A percentile compares a stretch with the other conserved stretches of the same genome.
These are phyloP conservation scores for Lithobates sylvaticus DNA, from an alignment of 2,797 vertebrate species.

Conservation along the genomic window DNA sequence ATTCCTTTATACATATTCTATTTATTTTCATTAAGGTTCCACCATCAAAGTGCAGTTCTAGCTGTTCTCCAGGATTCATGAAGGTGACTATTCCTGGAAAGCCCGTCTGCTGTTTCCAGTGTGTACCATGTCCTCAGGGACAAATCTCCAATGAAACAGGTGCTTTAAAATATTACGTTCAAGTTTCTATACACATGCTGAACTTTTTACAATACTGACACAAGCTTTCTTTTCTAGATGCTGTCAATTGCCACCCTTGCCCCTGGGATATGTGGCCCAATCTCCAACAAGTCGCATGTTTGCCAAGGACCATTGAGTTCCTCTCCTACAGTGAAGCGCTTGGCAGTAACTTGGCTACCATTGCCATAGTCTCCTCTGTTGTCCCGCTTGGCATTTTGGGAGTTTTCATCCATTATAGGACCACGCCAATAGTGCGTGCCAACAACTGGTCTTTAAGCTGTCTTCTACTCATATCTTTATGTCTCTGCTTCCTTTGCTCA, in stretches of 20 bases:
- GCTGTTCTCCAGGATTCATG: slow-evolving; percentile 63
- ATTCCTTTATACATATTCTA: neutral
- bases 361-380: slow-evolving; percentile 9
- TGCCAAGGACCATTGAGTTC: slow-evolving; percentile 38
- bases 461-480: slow-evolving; percentile 40
- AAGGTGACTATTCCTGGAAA: slow-evolving; percentile 65
- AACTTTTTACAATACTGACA: neutral
- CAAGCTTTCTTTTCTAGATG: neutral
- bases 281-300: slow-evolving; percentile 19
- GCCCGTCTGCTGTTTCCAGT: slow-evolving; percentile 65
- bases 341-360: slow-evolving; percentile 15
- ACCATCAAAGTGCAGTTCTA: slow-evolving; percentile 80
- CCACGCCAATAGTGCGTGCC: slow-evolving; percentile 37
- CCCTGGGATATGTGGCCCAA: slow-evolving; percentile 46
- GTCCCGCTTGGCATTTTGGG: slow-evolving; percentile 1
- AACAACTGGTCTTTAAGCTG: slow-evolving; percentile 49
- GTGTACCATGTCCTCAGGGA: slow-evolving; percentile 66
- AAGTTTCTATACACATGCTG: neutral
- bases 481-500: slow-evolving; percentile 48
- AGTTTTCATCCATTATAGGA: slow-evolving; percentile 20
- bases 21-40: slow-evolving; percentile 72
- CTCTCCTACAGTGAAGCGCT: slow-evolving; percentile 37
- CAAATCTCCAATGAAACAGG: slow-evolving; percentile 62
- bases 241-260: slow-evolving; percentile 16
- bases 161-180: slow-evolving; percentile 17